Percentiles rank a stretch among this genome's conserved stretches.
Conservation (phyloP, 1,140 invertebrate genomes). For the Stegodyphus dumicola region DNA sequence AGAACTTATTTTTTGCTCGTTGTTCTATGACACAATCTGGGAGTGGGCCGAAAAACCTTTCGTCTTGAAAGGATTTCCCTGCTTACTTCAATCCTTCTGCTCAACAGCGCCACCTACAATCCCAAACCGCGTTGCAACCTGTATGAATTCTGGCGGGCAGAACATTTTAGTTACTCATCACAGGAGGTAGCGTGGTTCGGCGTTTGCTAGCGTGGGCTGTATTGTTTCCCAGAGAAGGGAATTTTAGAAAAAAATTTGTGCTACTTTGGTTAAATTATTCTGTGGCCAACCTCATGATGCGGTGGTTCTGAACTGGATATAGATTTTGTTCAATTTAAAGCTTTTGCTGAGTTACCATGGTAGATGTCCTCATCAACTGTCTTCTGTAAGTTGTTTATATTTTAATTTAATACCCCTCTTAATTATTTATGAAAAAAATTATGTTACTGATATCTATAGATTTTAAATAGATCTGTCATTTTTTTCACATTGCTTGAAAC, state of each 20-base stretch:
- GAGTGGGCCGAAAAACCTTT: too few species aligned
- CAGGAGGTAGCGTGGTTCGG: background rate
- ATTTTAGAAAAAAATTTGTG: too few species aligned
- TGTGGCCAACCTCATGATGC: background rate
- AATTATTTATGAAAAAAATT: background rate
- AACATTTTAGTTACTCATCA: background rate
- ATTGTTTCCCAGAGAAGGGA: too few species aligned
- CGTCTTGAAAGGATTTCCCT: background rate
- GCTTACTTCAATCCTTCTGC: background rate
- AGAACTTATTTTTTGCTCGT: too few species aligned
- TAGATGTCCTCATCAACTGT: conserved; percentile 39
- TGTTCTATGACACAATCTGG: too few species aligned
- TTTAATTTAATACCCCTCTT: background rate
- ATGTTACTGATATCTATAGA: background rate
- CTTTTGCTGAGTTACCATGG: conserved; percentile 24
- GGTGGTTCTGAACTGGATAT: conserved; percentile 22
- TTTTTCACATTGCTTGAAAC: too few species aligned
- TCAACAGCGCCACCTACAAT: background rate
- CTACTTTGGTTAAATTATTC: background rate
- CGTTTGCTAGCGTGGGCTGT: too few species aligned
- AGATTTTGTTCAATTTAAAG: background rate
- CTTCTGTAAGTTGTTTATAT: conserved; percentile 29
- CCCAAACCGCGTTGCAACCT: background rate
- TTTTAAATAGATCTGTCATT: too few species aligned
- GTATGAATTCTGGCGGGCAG: background rate